Base-by-base conservation (phyloP, 2,113 vertebrate genomes). In the Hemicordylus capensis region DNA sequence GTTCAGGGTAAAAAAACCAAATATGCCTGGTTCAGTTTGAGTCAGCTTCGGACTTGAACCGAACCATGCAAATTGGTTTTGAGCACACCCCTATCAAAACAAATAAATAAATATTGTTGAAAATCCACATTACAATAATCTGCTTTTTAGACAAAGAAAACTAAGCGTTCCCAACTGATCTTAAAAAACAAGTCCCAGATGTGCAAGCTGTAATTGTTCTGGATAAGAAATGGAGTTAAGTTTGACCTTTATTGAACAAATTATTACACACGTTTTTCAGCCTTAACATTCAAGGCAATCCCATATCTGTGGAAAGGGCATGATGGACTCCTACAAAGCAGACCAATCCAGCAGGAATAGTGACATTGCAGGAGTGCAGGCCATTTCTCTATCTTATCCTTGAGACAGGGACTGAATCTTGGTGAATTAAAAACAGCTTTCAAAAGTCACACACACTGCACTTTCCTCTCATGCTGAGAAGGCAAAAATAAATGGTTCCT, bases 351-450 rank as follows among this genome's bases (percentile, higher is more conserved):
- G 15, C 6, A 34, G 83, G 82, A 51, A 81, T 28, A 76, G 54
- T n/a, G 15, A 76, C 83, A 81, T 31, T 51, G 42, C 26, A n/a
- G 48, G 48, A 58, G 19, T 15, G 22, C 11, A 6, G 61, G 1
- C 67, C n/a, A 39, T 84, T 69, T 69, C 69, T 58, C 58, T 58
- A 10, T 59, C 61, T 58, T 73, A 69, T 80, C 46, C 51, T 66
- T 5, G 24, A 85, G 54, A 76, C 8, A 19, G 54, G 14, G 42
- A 26, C 63, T 42, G 34, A 63, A 85, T 85, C 77, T 80, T 63
- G 42, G n/a, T 51, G 72, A 88, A 85, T 70, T 81, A 72, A 80
- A 88, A 54, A 34, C 73, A 85, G 64, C 44, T 34, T 85, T 80
- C 54, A 67, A 58, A 81, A 81, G 63, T 85, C 80, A 59, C 72